phyloP scores from a whole-genome alignment of 2,888 invertebrate genomes.

The Watsonalla binaria region DNA sequence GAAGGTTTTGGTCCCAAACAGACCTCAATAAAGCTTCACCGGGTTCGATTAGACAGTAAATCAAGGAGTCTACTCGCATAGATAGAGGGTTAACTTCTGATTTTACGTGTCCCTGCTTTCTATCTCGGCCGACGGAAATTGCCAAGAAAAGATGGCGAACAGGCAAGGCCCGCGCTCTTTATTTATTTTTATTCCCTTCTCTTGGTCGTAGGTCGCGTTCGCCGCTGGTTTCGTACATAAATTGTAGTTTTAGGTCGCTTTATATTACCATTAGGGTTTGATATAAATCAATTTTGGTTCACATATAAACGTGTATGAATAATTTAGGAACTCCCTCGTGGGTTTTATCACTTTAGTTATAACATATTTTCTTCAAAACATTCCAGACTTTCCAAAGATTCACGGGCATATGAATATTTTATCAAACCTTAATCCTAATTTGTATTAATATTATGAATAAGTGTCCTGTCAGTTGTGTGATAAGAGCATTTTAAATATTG shows the following conservation, averaged over 20 bases:
- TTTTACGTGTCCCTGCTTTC: constrained; percentile 64
- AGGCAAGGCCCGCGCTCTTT: constrained; percentile 40
- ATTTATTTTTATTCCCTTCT: constrained; percentile 64
- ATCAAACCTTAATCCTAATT: neutral
- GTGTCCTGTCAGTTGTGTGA: no score
- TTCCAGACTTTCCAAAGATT: neutral
- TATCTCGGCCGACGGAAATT: constrained; percentile 63
- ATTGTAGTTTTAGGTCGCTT: constrained; percentile 34
- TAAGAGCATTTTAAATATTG: no score
- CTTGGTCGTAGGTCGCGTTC: constrained; percentile 31
- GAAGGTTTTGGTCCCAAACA: constrained; percentile 35
- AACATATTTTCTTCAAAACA: neutral
- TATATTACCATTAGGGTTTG: neutral
- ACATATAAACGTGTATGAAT: neutral
- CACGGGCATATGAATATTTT: neutral
- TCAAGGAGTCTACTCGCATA: constrained; percentile 60
- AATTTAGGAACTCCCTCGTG: neutral
- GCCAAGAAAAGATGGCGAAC: constrained; percentile 58
- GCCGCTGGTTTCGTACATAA: constrained; percentile 41
- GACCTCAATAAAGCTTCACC: constrained; percentile 49
- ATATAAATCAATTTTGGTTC: neutral
- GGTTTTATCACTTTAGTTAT: neutral
- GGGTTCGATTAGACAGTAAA: constrained; percentile 63
- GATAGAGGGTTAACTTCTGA: constrained; percentile 65
- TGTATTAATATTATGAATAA: no score